A percentile compares a stretch with the other conserved stretches of the same genome.
These are phyloP conservation scores for Takifugu ocellatus DNA, from an alignment of 2,797 vertebrate genomes.

Conservation along the genomic window DNA sequence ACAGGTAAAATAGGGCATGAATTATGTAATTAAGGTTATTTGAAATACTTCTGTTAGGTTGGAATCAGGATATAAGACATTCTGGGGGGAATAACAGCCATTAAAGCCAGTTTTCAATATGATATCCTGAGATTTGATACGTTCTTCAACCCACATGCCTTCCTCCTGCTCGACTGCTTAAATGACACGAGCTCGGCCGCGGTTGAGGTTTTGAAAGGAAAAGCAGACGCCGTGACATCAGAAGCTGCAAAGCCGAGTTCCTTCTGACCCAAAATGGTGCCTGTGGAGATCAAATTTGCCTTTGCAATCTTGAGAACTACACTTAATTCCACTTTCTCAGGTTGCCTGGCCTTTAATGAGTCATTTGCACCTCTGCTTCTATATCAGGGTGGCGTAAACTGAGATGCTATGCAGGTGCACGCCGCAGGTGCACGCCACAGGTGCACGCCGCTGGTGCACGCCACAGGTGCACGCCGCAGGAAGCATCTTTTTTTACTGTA, in stretches of 20 bases:
- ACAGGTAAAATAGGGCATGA: neutral
- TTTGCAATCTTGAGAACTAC: slow-evolving; percentile 64
- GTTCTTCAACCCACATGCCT: neutral
- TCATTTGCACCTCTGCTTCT: slow-evolving; percentile 70
- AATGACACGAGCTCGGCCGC: slow-evolving; percentile 18
- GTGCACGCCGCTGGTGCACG: too few relatives aligned
- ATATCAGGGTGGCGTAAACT: slow-evolving; percentile 45
- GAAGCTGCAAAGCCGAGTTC: slow-evolving; percentile 35
- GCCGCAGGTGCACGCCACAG: too few relatives aligned
- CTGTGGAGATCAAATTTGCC: slow-evolving; percentile 58
- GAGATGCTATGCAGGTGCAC: neutral
- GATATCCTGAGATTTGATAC: neutral
- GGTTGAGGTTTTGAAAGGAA: slow-evolving; percentile 36
- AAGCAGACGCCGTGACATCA: slow-evolving; percentile 50
- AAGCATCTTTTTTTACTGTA: neutral
- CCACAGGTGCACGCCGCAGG: too few relatives aligned
- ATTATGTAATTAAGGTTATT: neutral
- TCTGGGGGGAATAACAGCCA: too few relatives aligned
- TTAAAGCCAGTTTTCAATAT: too few relatives aligned
- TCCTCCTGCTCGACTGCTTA: slow-evolving; percentile 11
- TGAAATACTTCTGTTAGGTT: neutral
- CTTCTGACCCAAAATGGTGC: slow-evolving; percentile 37
- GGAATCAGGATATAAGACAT: too few relatives aligned
- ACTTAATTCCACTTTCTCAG: slow-evolving; percentile 76
- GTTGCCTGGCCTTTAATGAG: slow-evolving; percentile 69